Percentiles rank a stretch among this genome's conserved stretches.
These are phyloP conservation scores for Dendrolimus punctatus DNA, from an alignment of 1,140 invertebrate genomes.

Conservation along the genomic window DNA sequence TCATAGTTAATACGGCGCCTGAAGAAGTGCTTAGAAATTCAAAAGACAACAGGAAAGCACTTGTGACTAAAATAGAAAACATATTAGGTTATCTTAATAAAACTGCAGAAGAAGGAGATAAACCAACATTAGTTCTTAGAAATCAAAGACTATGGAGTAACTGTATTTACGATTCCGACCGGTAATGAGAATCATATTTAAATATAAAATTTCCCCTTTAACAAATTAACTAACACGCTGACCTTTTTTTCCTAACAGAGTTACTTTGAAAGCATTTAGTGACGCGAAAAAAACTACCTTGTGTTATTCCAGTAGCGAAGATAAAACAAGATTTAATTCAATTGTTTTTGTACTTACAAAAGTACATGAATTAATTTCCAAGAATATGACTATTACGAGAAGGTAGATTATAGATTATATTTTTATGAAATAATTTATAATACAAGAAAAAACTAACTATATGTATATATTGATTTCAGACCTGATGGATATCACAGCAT, in stretches of 20 bases:
- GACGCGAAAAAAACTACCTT: conserved; percentile 55
- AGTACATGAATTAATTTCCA: conserved; percentile 55
- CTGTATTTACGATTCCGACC: conserved; percentile 61
- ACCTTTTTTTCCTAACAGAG: conserved; percentile 32
- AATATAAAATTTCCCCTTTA: neutral
- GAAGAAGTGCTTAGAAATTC: conserved; percentile 13
- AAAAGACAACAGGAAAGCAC: conserved; percentile 21
- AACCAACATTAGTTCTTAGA: conserved; percentile 43
- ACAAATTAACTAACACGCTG: neutral
- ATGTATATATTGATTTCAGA: too few species aligned
- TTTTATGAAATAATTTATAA: neutral
- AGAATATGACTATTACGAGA: conserved; percentile 56
- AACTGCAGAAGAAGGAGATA: conserved; percentile 30
- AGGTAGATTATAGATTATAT: conserved; percentile 31
- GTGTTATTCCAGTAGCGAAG: conserved; percentile 37
- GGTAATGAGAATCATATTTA: conserved; percentile 23
- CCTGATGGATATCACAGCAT: too few species aligned
- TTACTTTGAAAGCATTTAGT: conserved; percentile 47
- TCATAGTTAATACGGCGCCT: too few species aligned
- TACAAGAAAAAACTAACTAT: too few species aligned
- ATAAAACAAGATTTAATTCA: conserved; percentile 53
- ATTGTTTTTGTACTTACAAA: conserved; percentile 58
- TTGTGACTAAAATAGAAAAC: conserved; percentile 47
- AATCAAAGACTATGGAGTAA: conserved; percentile 65
- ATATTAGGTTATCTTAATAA: conserved; percentile 42